phyloP scores from a whole-genome alignment of 1,140 invertebrate genomes.

The Musca domestica region DNA sequence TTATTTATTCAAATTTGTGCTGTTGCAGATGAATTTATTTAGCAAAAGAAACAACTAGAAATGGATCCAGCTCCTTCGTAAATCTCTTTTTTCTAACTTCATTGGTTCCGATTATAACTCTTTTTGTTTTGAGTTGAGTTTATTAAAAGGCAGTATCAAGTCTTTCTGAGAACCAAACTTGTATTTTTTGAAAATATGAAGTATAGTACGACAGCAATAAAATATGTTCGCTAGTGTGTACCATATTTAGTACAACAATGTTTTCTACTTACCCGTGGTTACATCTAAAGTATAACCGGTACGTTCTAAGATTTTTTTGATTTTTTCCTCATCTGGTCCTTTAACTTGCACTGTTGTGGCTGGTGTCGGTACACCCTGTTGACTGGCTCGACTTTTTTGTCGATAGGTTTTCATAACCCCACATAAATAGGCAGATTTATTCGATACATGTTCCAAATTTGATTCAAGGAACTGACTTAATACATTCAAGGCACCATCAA shows the following conservation, averaged over 20 bases:
- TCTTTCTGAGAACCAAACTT: too few relatives aligned
- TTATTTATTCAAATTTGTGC: too few relatives aligned
- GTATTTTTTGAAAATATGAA: background rate
- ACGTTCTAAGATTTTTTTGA: constrained; percentile 86
- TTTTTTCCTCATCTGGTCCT: constrained; percentile 93
- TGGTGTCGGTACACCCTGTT: constrained; percentile 65
- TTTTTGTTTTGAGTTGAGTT: too few relatives aligned
- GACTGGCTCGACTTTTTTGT: constrained; percentile 84
- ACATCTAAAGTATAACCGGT: constrained; percentile 97
- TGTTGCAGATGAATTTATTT: too few relatives aligned
- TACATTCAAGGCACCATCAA: constrained; percentile 90
- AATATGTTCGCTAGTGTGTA: too few relatives aligned
- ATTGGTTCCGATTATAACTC: too few relatives aligned
- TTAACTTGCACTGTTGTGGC: constrained; percentile 68
- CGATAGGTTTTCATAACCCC: constrained; percentile 98
- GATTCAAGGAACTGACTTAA: constrained; percentile 94
- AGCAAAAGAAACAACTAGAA: too few relatives aligned
- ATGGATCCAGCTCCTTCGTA: too few relatives aligned
- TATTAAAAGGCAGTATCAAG: too few relatives aligned
- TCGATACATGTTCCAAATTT: constrained; percentile 96
- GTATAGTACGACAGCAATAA: too few relatives aligned
- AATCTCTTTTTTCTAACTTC: too few relatives aligned
- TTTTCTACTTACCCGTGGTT: constrained; percentile 72
- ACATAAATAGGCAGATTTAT: constrained; percentile 97
- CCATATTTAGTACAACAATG: too few relatives aligned